Percentiles rank a stretch among this genome's conserved stretches.
Evolutionary conservation across 35 echinoderm and acorn worm species (phyloP).

Genomic region (Ptychodera flava): DNA sequence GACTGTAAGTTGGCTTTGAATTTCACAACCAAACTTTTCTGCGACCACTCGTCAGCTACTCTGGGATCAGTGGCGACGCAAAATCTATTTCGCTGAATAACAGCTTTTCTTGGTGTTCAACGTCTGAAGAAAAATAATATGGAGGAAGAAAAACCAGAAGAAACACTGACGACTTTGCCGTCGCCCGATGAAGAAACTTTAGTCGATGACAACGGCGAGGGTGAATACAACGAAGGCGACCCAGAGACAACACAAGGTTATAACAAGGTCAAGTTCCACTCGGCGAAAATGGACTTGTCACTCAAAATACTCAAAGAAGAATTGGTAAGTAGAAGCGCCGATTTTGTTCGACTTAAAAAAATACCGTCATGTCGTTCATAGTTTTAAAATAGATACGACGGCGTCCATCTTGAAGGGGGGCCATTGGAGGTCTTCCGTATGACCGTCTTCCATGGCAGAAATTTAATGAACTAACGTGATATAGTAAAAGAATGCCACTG

Average conservation of each 20-base stretch:
- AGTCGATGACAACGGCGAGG: background rate
- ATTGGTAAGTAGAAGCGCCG: conserved; percentile 1
- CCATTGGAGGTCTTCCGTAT: too few relatives aligned
- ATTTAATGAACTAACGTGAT: too few relatives aligned
- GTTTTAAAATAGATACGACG: too few relatives aligned
- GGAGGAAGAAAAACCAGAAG: background rate
- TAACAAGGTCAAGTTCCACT: background rate
- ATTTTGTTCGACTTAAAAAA: too few relatives aligned
- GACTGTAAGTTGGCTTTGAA: background rate
- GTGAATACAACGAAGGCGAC: background rate
- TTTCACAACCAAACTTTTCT: background rate
- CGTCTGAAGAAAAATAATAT: background rate
- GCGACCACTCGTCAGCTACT: background rate
- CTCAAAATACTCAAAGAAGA: background rate
- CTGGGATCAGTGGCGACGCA: background rate
- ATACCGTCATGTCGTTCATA: too few relatives aligned
- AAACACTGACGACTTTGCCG: background rate
- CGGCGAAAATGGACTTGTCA: background rate
- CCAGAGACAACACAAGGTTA: background rate
- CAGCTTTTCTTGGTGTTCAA: too few relatives aligned
- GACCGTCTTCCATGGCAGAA: too few relatives aligned
- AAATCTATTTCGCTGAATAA: too few relatives aligned
- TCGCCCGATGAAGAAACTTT: background rate
- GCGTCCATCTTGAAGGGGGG: too few relatives aligned
- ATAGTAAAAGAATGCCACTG: too few relatives aligned